Evolutionary conservation across 2,797 vertebrate genomes (phyloP).

Genomic region (Cichlasoma orientale): DNA sequence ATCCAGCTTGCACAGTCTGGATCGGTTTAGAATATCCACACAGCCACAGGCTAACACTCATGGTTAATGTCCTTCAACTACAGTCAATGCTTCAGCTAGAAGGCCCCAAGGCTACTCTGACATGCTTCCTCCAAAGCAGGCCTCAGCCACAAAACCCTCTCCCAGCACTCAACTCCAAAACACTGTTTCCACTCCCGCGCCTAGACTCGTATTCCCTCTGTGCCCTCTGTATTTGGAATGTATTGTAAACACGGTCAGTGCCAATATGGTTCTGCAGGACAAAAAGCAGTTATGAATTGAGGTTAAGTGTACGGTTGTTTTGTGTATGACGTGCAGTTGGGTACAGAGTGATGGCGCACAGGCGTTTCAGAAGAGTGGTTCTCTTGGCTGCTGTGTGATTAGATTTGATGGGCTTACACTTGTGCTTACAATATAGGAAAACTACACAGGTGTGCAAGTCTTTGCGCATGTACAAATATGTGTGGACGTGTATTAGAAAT

Average conservation of each 20-base stretch:
- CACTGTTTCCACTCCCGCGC: constrained; percentile 58
- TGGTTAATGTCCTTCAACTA: constrained; percentile 78
- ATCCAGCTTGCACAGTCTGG: constrained; percentile 34
- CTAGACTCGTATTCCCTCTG: constrained; percentile 69
- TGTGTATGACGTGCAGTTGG: constrained; percentile 46
- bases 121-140: constrained; percentile 63
- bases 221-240: constrained; percentile 74
- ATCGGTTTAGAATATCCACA: constrained; percentile 52
- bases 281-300: constrained; percentile 71
- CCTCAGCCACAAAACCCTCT: constrained; percentile 49
- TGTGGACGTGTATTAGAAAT: constrained; percentile 59
- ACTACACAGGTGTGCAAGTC: constrained; percentile 30
- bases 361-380: constrained; percentile 32
- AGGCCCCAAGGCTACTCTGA: constrained; percentile 68
- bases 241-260: constrained; percentile 78
- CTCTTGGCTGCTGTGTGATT: constrained; percentile 44
- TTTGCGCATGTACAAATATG: constrained; percentile 35
- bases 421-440: constrained; percentile 21
- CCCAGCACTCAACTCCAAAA: constrained; percentile 56
- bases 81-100: constrained; percentile 54
- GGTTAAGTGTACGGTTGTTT: constrained; percentile 65
- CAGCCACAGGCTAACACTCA: constrained; percentile 66
- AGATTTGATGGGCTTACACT: constrained; percentile 55
- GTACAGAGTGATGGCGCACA: constrained; percentile 55
- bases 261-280: constrained; percentile 69